Evolutionary conservation across 2,888 invertebrate species (phyloP).

Genomic region (Schizaphis graminum): DNA sequence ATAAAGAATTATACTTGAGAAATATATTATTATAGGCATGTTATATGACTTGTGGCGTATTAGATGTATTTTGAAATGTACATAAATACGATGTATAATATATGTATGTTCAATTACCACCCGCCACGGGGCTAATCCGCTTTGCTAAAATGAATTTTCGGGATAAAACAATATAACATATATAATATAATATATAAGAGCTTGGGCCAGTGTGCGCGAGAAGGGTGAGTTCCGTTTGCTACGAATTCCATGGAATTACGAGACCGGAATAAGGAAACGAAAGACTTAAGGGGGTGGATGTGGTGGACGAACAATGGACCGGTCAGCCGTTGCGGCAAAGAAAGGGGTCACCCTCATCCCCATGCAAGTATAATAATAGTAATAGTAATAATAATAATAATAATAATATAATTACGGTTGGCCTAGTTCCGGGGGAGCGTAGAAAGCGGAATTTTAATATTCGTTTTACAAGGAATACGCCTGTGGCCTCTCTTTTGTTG

Average conservation of each 20-base stretch:
- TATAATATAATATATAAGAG: constrained; percentile 35
- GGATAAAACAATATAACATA: constrained; percentile 54
- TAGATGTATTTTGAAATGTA: not conserved
- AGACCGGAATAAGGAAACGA: constrained; percentile 66
- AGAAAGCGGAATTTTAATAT: constrained; percentile 57
- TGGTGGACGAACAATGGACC: constrained; percentile 56
- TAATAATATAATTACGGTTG: constrained; percentile 62
- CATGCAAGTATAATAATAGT: constrained; percentile 21
- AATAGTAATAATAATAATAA: constrained; percentile 44
- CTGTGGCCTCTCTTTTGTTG: constrained; percentile 56
- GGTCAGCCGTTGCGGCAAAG: constrained; percentile 43
- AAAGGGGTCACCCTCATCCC: not conserved
- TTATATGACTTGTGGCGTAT: not conserved
- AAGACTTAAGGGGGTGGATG: constrained; percentile 60
- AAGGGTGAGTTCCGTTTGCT: constrained; percentile 58
- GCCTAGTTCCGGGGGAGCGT: constrained; percentile 53
- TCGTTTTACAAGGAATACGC: constrained; percentile 54
- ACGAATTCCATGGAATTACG: constrained; percentile 56
- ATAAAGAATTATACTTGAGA: not conserved
- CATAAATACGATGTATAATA: not conserved
- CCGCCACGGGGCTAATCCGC: constrained; percentile 5
- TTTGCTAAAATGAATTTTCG: constrained; percentile 51
- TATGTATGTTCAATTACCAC: constrained; percentile 40
- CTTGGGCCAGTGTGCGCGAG: not conserved
- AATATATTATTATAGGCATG: not conserved